Evolutionary conservation across 2,888 invertebrate species (phyloP).

Genomic region (Drosophila barbarae): DNA sequence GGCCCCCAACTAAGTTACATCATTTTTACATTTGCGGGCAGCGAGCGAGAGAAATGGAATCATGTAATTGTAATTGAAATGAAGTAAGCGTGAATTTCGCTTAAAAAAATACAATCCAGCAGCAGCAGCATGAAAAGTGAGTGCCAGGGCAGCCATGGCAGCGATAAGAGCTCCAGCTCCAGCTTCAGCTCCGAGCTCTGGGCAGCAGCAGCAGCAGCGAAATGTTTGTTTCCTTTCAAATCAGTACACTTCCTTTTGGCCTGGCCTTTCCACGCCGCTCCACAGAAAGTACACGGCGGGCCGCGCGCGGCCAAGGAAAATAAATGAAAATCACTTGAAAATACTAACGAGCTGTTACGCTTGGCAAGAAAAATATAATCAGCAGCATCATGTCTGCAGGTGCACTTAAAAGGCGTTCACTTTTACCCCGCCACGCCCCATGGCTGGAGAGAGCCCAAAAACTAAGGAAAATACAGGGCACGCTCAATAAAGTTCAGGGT

Average conservation of each 20-base stretch:
- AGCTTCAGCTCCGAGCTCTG: slow-evolving; percentile 18
- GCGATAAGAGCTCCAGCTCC: slow-evolving; percentile 25
- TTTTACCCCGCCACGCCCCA: slow-evolving; percentile 56
- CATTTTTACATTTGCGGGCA: slow-evolving; percentile 39
- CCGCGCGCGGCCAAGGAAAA: slow-evolving; percentile 51
- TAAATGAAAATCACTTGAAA: slow-evolving; percentile 76
- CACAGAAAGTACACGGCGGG: slow-evolving; percentile 10
- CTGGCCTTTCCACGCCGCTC: slow-evolving; percentile 29
- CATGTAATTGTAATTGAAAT: slow-evolving; percentile 68
- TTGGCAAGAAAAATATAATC: slow-evolving; percentile 75
- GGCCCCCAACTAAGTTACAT: slow-evolving; percentile 59
- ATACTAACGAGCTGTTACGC: slow-evolving; percentile 75
- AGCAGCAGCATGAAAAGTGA: slow-evolving; percentile 32
- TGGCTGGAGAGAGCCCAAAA: slow-evolving; percentile 3
- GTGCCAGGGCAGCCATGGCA: slow-evolving; percentile 32
- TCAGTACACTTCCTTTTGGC: slow-evolving; percentile 71
- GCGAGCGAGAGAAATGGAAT: slow-evolving; percentile 54
- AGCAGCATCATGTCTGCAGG: slow-evolving; percentile 75
- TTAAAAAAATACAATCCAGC: slow-evolving; percentile 54
- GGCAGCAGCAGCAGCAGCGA: slow-evolving; percentile 42
- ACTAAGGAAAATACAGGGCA: slow-evolving; percentile 14
- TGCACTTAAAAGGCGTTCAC: slow-evolving; percentile 75
- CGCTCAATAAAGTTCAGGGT: slow-evolving; percentile 2
- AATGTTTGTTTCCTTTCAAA: slow-evolving; percentile 75
- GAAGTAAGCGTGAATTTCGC: slow-evolving; percentile 73